phyloP scores from a whole-genome alignment of 1,140 invertebrate species.

The Rhyacophila brunnea region DNA sequence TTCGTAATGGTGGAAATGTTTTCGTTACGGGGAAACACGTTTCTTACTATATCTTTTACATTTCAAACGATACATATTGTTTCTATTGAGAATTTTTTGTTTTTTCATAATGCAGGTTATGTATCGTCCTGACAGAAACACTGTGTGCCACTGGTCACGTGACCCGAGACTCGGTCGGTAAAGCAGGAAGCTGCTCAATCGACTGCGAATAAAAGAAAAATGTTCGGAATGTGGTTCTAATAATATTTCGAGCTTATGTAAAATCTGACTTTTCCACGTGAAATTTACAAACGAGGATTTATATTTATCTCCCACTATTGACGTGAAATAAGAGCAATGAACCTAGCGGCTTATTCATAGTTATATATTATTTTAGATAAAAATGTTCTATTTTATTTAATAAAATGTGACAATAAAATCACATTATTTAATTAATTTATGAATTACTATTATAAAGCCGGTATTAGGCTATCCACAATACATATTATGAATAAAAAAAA shows the following conservation, averaged over 20 bases:
- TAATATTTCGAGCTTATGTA: slow-evolving; percentile 24
- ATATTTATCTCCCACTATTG: too few species aligned
- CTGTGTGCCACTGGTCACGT: slow-evolving; percentile 15
- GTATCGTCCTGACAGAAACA: slow-evolving; percentile 19
- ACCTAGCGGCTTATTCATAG: too few species aligned
- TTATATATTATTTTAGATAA: too few species aligned
- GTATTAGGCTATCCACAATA: too few species aligned
- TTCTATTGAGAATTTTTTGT: slow-evolving; percentile 15
- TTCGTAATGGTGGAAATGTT: slow-evolving; percentile 21
- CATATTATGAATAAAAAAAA: too few species aligned
- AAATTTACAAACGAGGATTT: too few species aligned
- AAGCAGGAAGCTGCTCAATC: slow-evolving; percentile 5
- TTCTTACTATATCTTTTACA: slow-evolving; percentile 8
- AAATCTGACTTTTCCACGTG: not conserved
- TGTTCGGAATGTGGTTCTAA: slow-evolving; percentile 11
- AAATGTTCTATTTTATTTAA: too few species aligned
- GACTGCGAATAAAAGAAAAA: slow-evolving; percentile 5
- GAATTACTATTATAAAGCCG: too few species aligned
- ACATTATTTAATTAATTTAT: too few species aligned
- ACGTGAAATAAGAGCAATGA: too few species aligned
- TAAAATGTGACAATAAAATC: too few species aligned
- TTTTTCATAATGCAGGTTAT: slow-evolving; percentile 25
- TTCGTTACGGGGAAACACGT: slow-evolving; percentile 14
- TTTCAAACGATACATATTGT: slow-evolving; percentile 12
- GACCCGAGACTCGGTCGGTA: slow-evolving; percentile 17